phyloP scores from a whole-genome alignment of 2,797 vertebrate species.

The Gymnoscopelus braueri region DNA sequence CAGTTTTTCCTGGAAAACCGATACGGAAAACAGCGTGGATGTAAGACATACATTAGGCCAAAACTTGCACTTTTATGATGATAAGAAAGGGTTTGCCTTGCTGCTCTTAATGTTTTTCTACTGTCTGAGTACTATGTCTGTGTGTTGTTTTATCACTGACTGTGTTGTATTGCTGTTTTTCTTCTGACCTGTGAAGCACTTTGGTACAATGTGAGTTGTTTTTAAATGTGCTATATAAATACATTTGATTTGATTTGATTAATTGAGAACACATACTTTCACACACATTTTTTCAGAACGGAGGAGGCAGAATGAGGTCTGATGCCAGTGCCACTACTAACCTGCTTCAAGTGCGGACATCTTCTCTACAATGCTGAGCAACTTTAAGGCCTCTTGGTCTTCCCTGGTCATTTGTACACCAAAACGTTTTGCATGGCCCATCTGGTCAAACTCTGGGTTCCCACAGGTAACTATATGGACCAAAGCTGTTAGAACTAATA shows the following conservation, averaged over 20 bases:
- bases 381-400: constrained; percentile 47
- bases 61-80: too few relatives aligned
- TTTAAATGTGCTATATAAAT: too few relatives aligned
- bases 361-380: constrained; percentile 54
- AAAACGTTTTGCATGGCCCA: not conserved
- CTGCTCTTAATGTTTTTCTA: too few relatives aligned
- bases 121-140: too few relatives aligned
- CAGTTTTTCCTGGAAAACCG: constrained; percentile 55
- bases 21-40: not conserved
- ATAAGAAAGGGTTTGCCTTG: too few relatives aligned
- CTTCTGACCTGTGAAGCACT: too few relatives aligned
- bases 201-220: too few relatives aligned
- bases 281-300: not conserved
- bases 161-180: too few relatives aligned
- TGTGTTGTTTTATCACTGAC: too few relatives aligned
- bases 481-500: too few relatives aligned
- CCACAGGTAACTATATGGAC: not conserved
- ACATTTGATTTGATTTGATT: not conserved
- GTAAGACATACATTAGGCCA: not conserved
- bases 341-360: constrained; percentile 51
- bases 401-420: constrained; percentile 31
- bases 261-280: not conserved
- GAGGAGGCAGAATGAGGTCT: not conserved
- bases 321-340: constrained; percentile 9
- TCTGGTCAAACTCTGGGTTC: not conserved